Evolutionary conservation across 2,888 invertebrate species (phyloP), one percentile per base, ranked within the genome.

Genomic region (Campopleginae sp.): DNA sequence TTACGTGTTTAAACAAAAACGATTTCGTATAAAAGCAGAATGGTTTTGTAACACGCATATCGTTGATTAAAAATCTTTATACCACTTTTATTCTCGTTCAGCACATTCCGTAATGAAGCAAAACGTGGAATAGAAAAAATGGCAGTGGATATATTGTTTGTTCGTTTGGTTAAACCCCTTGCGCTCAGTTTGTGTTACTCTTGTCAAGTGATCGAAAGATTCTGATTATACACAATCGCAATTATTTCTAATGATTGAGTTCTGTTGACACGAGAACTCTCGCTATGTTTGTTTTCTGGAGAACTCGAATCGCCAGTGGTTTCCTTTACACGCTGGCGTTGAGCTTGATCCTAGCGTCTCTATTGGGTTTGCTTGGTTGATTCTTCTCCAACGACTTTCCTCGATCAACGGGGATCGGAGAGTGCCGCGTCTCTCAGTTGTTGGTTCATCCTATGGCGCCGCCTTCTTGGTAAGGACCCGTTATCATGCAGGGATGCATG

Each of bases 401-500:
- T 33, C 82, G 87, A 85, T 90, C 89, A 89, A 89, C 85, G 88
- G 86, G 86, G 89, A 88, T 86, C 88, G 78, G 88, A 88, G 31
- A 42, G 51, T 33, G 86, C 88, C 89, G 86, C 80, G 68, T 79
- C 86, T 82, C 12, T 68, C 85, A 14, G 81, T 83, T 79, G 65
- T 76, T 86, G 77, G 89, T 90, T 93, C 92, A 93, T 92, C 93
- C 93, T 68, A 92, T 93, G 79, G 93, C 93, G 44, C 93, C 93
- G 89, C 95, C 95, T 92, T 97, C 97, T 94, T 97, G 97, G 94
- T 97, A 97, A 84, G 97, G 97, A 88, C 97, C 97, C 87, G 97
- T 97, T 90, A 97, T 97, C 94, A 97, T 96, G 94, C 97, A 97
- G 66, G 97, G 97, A 93, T 97, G 97, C 97, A 97, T 97, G 84